Conservation (phyloP, 2,797 vertebrate species). For the Rhynchonycteris naso region DNA sequence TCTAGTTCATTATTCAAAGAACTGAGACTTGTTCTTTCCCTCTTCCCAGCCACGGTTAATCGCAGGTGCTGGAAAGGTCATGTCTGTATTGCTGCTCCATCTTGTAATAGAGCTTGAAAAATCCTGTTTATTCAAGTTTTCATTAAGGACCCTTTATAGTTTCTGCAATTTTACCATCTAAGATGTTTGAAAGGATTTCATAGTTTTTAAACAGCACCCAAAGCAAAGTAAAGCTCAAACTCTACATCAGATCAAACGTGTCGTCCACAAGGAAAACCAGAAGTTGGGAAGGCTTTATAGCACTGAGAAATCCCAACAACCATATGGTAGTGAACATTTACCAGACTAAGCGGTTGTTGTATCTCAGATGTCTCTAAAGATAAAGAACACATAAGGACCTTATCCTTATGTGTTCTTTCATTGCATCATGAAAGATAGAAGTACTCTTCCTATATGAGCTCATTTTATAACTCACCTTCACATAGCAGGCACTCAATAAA, state of each 20-base stretch:
- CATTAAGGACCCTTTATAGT: background rate
- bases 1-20: background rate
- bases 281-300: background rate
- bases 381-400: conserved; percentile 14
- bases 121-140: background rate
- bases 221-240: background rate
- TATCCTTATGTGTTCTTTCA: no score
- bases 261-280: background rate
- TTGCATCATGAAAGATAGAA: background rate
- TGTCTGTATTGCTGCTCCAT: background rate
- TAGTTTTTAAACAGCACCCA: background rate
- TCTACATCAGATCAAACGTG: background rate
- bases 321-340: background rate
- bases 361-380: background rate
- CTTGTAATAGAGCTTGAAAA: background rate
- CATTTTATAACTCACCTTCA: background rate
- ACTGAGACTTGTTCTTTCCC: background rate
- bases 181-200: background rate
- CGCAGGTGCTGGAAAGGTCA: background rate
- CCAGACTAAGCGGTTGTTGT: background rate
- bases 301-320: background rate
- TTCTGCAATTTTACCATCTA: background rate
- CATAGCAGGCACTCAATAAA: background rate
- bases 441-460: background rate
- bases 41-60: background rate